Base-by-base conservation (phyloP, 2,113 vertebrate genomes). In the Okapia johnstoni region DNA sequence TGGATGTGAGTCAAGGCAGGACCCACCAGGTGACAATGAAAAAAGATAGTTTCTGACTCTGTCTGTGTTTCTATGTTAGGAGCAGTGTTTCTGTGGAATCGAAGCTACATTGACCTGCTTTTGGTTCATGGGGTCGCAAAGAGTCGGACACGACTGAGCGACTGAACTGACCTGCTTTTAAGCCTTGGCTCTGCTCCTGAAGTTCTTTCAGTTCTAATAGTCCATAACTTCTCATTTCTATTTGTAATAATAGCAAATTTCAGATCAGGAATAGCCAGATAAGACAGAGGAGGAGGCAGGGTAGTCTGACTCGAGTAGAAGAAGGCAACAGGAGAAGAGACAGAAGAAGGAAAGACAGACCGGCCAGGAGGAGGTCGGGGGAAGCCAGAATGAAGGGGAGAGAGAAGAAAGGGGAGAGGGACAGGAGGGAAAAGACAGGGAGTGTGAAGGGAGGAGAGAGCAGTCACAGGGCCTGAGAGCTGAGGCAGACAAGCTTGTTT, bases 31-130 rank as follows among this genome's bases (percentile, higher is more conserved):
- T 7, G 48, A 46, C 16, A 8, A 5, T 11, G 12, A 21, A n/a
- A 43, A 57, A 5, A 7, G 1, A 25, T 11, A 4, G 21, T 16
- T 21, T 12, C 14, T 26, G 23, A 50, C 36, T 83, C 2, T 0
- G 0, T 48, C 55, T 30, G 4, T 70, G 11, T n/a, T 76, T 48
- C 19, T 10, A 7, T 2, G 0, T 52, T 4, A n/a, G 17, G 2
- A 50, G 15, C n/a, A 28, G 36, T 13, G 30, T 40, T 66, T 66
- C 57, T 43, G 25, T 30, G 66, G 4, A 66, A 5, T 23, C 25
- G 33, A 61, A 36, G 57, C 8, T 52, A 33, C 19, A 0, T 0
- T n/a, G 52, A 77, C 23, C 52, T 92, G 26, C 57, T 48, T 93
- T 66, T 36, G 52, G 52, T 52, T 52, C 52, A 52, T 6, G 52